phyloP scores from a whole-genome alignment of 2,113 vertebrate genomes.

The Bungarus multicinctus region DNA sequence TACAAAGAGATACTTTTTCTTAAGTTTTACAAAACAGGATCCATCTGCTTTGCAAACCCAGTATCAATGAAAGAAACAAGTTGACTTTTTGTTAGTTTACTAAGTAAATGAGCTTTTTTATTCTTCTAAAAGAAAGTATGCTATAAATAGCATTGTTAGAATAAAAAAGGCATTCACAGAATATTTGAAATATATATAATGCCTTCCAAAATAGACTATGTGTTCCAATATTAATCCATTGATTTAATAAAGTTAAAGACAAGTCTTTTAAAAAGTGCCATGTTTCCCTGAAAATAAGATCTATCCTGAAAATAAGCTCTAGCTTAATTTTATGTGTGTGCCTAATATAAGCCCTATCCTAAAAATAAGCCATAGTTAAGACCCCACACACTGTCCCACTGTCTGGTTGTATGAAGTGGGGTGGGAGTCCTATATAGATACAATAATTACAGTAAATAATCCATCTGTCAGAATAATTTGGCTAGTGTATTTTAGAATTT shows the following conservation, averaged over 20 bases:
- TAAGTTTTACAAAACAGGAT: background rate
- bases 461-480: no score
- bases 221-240: conserved; percentile 51
- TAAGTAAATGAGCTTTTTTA: background rate
- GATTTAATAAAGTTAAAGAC: conserved; percentile 54
- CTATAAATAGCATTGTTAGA: conserved; percentile 1
- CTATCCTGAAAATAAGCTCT: no score
- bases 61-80: background rate
- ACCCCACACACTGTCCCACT: no score
- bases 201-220: conserved; percentile 48
- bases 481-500: no score
- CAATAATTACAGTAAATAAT: no score
- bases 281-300: no score
- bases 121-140: background rate
- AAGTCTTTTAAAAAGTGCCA: conserved; percentile 34
- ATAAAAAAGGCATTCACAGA: background rate
- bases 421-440: no score
- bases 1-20: background rate
- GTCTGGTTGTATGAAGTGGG: no score
- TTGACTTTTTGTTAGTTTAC: background rate
- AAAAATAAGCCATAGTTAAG: no score
- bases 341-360: no score
- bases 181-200: conserved; percentile 37
- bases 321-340: no score
- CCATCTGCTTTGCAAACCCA: no score